A percentile compares a stretch with the other conserved stretches of the same genome.
Conservation (phyloP, 64 coral and sea anemone species). For the Anthopleura sola region DNA sequence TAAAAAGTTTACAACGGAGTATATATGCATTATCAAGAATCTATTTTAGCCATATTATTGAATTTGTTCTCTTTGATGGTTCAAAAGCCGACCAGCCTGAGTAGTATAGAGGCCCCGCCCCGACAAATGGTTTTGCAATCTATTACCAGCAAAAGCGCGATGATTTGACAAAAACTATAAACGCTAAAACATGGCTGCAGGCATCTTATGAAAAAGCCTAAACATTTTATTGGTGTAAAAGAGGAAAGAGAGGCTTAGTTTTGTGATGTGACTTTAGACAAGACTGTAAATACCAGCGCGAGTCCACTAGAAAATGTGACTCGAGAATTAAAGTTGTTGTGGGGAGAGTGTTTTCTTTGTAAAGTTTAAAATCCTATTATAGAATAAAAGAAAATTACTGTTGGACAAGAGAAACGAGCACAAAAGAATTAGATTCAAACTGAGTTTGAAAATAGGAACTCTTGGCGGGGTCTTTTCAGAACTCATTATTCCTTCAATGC, state of each 20-base stretch:
- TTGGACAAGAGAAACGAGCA: not conserved
- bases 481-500: not conserved
- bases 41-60: slow-evolving; percentile 32
- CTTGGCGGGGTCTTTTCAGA: not conserved
- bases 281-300: not conserved
- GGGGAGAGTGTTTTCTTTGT: not conserved
- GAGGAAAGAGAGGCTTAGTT: not conserved
- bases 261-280: not conserved
- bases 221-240: slow-evolving; percentile 26
- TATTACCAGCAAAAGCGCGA: slow-evolving; percentile 7
- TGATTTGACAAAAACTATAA: slow-evolving; percentile 35
- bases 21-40: slow-evolving; percentile 33
- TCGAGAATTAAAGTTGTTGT: too few species aligned
- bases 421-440: not conserved
- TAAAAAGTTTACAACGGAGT: slow-evolving; percentile 20
- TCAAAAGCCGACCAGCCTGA: slow-evolving; percentile 21
- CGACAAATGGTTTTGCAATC: slow-evolving; percentile 17
- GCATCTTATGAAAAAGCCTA: slow-evolving; percentile 22
- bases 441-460: not conserved
- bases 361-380: not conserved
- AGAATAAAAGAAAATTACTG: not conserved
- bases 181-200: slow-evolving; percentile 19
- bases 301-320: too few species aligned
- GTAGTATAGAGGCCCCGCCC: not conserved
- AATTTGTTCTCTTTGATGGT: slow-evolving; percentile 9